A percentile compares a stretch with the other conserved stretches of the same genome.
phyloP scores from a whole-genome alignment of 1,140 invertebrate genomes.

The Triops longicaudatus region DNA sequence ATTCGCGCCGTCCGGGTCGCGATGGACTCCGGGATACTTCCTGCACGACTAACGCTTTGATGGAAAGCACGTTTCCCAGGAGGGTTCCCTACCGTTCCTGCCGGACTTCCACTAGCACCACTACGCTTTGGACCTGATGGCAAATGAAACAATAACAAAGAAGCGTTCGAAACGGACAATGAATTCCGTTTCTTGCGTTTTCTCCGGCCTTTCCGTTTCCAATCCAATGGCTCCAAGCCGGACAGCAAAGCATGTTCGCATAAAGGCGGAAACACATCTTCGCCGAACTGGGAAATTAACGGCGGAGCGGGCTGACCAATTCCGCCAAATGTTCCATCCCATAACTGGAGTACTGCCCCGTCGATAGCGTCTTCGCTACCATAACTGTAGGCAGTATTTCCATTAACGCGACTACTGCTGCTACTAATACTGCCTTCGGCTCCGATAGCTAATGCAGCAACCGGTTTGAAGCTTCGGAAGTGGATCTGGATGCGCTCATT shows the following conservation, averaged over 20 bases:
- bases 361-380: not conserved
- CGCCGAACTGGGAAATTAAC: not conserved
- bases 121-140: not conserved
- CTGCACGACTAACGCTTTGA: conserved; percentile 3
- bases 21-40: not conserved
- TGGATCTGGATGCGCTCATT: not conserved
- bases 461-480: not conserved
- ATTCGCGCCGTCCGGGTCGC: not conserved
- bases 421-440: not conserved
- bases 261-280: conserved; percentile 15
- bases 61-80: not conserved
- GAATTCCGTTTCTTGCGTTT: not conserved
- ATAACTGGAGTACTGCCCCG: not conserved
- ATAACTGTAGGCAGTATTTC: not conserved
- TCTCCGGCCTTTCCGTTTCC: conserved; percentile 1
- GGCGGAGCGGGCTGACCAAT: not conserved
- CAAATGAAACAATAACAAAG: conserved; percentile 4
- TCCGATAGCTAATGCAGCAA: not conserved
- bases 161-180: not conserved
- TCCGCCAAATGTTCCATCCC: not conserved
- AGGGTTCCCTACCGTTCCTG: not conserved
- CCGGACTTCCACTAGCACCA: not conserved
- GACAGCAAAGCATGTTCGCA: not conserved
- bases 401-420: not conserved
- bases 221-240: not conserved